Evolutionary conservation across 2,888 invertebrate genomes (phyloP).

Genomic region (Drosophila sordidapex): DNA sequence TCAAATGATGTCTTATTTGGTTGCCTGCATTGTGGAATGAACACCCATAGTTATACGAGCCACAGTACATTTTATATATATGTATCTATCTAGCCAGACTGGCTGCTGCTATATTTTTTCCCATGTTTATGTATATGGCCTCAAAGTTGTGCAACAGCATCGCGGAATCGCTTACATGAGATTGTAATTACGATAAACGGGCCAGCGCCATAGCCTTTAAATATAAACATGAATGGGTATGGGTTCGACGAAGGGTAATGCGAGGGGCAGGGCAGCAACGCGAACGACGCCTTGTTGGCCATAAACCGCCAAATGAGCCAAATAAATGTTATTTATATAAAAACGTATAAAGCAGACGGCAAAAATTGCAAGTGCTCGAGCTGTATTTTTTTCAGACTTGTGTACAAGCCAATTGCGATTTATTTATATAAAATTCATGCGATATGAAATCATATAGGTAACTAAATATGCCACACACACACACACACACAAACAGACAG

Average conservation of each 20-base stretch:
- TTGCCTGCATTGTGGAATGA: constrained; percentile 69
- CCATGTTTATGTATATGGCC: constrained; percentile 63
- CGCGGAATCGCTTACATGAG: constrained; percentile 78
- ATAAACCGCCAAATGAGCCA: constrained; percentile 81
- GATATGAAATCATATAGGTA: constrained; percentile 81
- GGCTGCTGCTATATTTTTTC: constrained; percentile 17
- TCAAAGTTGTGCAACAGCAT: constrained; percentile 79
- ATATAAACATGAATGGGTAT: constrained; percentile 55
- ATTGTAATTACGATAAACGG: constrained; percentile 81
- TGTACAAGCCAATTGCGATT: constrained; percentile 79
- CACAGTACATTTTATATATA: constrained; percentile 19
- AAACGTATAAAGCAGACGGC: constrained; percentile 35
- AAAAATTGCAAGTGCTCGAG: constrained; percentile 65
- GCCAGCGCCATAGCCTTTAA: constrained; percentile 61
- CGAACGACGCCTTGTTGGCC: constrained; percentile 61
- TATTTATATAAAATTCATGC: constrained; percentile 78
- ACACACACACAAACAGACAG: constrained; percentile 38
- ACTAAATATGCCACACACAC: constrained; percentile 73
- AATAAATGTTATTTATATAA: constrained; percentile 81
- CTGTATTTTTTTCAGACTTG: constrained; percentile 47
- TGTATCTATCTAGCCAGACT: constrained; percentile 27
- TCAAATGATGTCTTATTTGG: constrained; percentile 80
- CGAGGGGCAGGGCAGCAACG: background rate
- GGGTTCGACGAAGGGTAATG: constrained; percentile 1
- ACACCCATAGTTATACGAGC: constrained; percentile 49